Evolutionary conservation across 2,113 vertebrate genomes (phyloP).

Genomic region (Tautogolabrus adspersus): DNA sequence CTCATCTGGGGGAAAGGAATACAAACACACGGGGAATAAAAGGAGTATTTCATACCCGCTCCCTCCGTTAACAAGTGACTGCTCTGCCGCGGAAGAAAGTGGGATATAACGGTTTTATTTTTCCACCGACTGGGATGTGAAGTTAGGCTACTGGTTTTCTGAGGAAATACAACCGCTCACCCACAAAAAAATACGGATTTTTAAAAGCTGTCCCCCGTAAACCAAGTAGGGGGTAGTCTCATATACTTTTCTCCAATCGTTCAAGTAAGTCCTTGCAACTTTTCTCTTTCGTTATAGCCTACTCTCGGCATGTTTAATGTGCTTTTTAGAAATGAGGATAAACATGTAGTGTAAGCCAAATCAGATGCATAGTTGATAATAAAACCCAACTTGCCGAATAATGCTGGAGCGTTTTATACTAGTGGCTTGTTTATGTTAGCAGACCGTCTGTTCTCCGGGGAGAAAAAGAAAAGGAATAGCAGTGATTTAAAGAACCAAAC

Average conservation of each 20-base stretch:
- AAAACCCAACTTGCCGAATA: not conserved
- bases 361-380: not conserved
- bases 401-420: slow-evolving; percentile 21
- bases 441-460: not conserved
- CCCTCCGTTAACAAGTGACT: slow-evolving; percentile 64
- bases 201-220: slow-evolving; percentile 53
- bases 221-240: slow-evolving; percentile 40
- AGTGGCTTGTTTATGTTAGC: not conserved
- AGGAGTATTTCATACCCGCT: slow-evolving; percentile 44
- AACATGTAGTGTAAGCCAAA: not conserved
- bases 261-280: slow-evolving; percentile 74
- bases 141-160: slow-evolving; percentile 25
- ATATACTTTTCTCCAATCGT: slow-evolving; percentile 24
- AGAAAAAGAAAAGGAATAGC: not conserved
- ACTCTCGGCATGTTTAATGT: not conserved
- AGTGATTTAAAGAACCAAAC: not conserved
- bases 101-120: slow-evolving; percentile 54
- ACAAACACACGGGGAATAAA: slow-evolving; percentile 62
- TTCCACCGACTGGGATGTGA: slow-evolving; percentile 47
- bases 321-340: not conserved
- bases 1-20: slow-evolving; percentile 57
- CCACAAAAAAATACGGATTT: slow-evolving; percentile 41
- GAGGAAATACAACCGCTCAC: slow-evolving; percentile 36
- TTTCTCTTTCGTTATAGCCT: slow-evolving; percentile 6
- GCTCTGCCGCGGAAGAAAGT: slow-evolving; percentile 22